These are phyloP conservation scores for Leuciscus waleckii DNA, from an alignment of 2,797 vertebrate species.

Conservation along the genomic window DNA sequence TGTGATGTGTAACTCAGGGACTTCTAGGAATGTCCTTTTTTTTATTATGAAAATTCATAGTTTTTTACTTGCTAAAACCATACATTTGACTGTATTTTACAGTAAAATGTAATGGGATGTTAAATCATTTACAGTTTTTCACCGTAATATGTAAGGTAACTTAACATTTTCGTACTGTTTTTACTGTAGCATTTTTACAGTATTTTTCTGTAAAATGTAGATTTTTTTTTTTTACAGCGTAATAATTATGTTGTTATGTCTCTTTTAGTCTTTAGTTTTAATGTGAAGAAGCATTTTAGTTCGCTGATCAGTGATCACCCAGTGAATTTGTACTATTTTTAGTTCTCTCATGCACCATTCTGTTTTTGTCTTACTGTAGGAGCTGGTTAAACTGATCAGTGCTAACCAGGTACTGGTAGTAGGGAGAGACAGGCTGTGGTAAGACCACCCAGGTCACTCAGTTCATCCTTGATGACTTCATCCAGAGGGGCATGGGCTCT, in stretches of 20 bases:
- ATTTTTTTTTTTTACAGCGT: background rate
- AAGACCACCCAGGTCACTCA: slow-evolving; percentile 98
- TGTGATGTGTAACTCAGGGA: background rate
- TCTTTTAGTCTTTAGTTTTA: background rate
- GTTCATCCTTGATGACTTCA: slow-evolving; percentile 93
- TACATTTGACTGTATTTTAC: background rate
- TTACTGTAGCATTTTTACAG: background rate
- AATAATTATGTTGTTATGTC: background rate
- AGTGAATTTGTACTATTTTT: background rate
- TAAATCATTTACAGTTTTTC: background rate
- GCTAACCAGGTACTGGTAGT: slow-evolving; percentile 88
- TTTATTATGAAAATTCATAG: background rate
- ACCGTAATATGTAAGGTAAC: background rate
- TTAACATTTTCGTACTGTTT: background rate
- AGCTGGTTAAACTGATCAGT: slow-evolving; percentile 86
- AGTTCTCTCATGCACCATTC: slow-evolving; percentile 5
- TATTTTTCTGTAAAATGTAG: background rate
- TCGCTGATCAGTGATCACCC: background rate
- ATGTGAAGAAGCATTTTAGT: background rate
- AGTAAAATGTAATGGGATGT: background rate
- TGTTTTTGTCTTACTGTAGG: slow-evolving; percentile 71
- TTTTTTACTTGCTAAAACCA: background rate
- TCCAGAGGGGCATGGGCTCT: slow-evolving; percentile 86
- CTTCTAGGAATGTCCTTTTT: background rate
- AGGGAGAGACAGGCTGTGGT: slow-evolving; percentile 97